phyloP scores from a whole-genome alignment of 2,888 invertebrate species.

The Hipparchia sbordonii region DNA sequence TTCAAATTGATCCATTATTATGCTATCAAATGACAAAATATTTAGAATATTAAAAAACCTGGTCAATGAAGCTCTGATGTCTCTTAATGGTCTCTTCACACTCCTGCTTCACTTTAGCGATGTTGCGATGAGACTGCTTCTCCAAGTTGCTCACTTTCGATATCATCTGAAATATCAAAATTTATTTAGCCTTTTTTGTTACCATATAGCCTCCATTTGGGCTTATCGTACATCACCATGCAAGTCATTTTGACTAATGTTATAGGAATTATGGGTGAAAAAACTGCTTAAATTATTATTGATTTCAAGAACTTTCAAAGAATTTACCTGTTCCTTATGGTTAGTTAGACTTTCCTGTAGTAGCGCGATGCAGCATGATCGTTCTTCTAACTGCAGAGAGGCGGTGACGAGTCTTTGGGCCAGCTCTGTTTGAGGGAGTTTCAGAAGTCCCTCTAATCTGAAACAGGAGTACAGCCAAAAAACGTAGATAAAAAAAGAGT shows the following conservation, averaged over 20 bases:
- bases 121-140: constrained; percentile 69
- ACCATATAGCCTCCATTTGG: no score
- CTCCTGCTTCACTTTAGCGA: constrained; percentile 81
- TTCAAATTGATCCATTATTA: no score
- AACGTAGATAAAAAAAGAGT: no score
- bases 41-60: constrained; percentile 61
- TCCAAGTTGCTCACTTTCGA: constrained; percentile 73
- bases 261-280: no score
- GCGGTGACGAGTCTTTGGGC: constrained; percentile 84
- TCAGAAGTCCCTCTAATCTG: constrained; percentile 82
- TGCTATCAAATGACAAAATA: no score
- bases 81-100: constrained; percentile 88
- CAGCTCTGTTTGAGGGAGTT: constrained; percentile 82
- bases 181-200: no score
- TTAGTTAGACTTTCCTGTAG: constrained; percentile 83
- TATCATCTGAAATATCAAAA: constrained; percentile 63
- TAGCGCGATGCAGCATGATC: constrained; percentile 81
- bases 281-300: no score
- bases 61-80: constrained; percentile 93
- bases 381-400: constrained; percentile 83
- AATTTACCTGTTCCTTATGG: constrained; percentile 78
- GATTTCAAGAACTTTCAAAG: no score
- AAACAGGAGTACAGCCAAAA: not conserved
- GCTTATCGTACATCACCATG: no score
- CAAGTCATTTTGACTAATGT: no score